These are phyloP conservation scores for Parapristionchus giblindavisi DNA, from an alignment of 2,888 invertebrate genomes.

Conservation along the genomic window DNA sequence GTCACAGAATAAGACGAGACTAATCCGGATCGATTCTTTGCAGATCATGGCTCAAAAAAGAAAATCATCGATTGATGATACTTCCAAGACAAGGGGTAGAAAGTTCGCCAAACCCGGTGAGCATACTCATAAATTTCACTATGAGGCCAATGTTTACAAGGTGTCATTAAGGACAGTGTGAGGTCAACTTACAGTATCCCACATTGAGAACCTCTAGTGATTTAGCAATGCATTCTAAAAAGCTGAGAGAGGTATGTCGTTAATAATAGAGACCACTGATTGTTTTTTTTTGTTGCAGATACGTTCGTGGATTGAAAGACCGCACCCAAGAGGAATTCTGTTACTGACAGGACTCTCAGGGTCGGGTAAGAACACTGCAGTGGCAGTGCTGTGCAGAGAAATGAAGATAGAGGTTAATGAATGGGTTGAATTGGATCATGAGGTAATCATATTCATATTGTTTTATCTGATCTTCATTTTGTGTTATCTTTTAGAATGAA, in stretches of 20 bases:
- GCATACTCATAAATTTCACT: too few relatives aligned
- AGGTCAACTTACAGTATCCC: too few relatives aligned
- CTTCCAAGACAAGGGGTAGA: too few relatives aligned
- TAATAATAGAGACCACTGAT: neutral
- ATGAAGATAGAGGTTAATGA: neutral
- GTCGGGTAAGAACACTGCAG: constrained; percentile 27
- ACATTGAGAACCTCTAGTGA: constrained; percentile 11
- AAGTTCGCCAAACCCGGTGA: too few relatives aligned
- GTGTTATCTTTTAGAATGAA: neutral
- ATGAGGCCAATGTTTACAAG: neutral
- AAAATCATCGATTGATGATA: too few relatives aligned
- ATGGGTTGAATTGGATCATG: constrained; percentile 32
- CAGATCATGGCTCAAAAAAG: too few relatives aligned
- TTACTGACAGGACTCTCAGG: constrained; percentile 24
- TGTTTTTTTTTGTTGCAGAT: constrained; percentile 12
- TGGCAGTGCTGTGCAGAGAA: constrained; percentile 15
- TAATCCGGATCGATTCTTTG: too few relatives aligned
- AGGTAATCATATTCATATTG: neutral
- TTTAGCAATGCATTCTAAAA: constrained; percentile 26
- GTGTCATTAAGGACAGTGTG: constrained; percentile 31
- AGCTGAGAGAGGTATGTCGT: constrained; percentile 16
- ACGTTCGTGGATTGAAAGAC: neutral
- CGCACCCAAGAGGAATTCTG: constrained; percentile 12
- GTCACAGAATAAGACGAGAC: too few relatives aligned
- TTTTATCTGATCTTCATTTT: neutral